Evolutionary conservation across 2,888 invertebrate genomes (phyloP), one percentile per base, ranked within the genome.

Genomic region (Drosophila paracracens): DNA sequence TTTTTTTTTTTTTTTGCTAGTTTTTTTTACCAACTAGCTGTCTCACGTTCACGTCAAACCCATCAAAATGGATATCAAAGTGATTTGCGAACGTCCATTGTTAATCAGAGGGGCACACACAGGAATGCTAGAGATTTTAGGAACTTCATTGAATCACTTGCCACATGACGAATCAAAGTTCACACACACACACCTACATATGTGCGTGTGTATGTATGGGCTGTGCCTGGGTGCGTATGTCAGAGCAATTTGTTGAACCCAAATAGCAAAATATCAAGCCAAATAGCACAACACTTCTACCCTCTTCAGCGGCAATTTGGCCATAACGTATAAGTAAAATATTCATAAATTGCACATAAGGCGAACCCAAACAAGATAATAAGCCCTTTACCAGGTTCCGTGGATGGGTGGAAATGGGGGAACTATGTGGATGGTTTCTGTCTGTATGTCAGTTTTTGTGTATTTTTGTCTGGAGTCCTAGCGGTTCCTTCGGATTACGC

Each of bases 261-360:
- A 59, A 68, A 79, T 68, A 64, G 61, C 61, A 62, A 77, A 80
- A 73, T 50, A 69, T 46, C 18, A 50, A 38, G 53, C 46, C 63
- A 60, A 74, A 67, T 62, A 38, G 48, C 56, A 67, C 56, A 59
- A 36, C 56, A 56, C 29, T 59, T 56, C 35, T 33, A 27, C 40
- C 52, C 50, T 29, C 54, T 48, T 65, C 57, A 48, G 52, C 43
- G 10, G 10, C 48, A 48, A 65, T 57, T 53, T 35, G 60, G 59
- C 53, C 58, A 64, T 60, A 70, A 66, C 62, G 63, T 62, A 68
- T 64, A 60, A 66, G 59, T 80, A 72, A 86, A 84, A 81, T 87
- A 84, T 87, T 84, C 85, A 85, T 85, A 87, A 85, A 82, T 82
- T 76, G 73, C 54, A 63, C 21, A 38, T 52, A 58, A 71, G 70